Percentiles rank a stretch among this genome's conserved stretches.
These are phyloP conservation scores for Apoderus coryli DNA, from an alignment of 2,888 invertebrate species.

Conservation along the genomic window DNA sequence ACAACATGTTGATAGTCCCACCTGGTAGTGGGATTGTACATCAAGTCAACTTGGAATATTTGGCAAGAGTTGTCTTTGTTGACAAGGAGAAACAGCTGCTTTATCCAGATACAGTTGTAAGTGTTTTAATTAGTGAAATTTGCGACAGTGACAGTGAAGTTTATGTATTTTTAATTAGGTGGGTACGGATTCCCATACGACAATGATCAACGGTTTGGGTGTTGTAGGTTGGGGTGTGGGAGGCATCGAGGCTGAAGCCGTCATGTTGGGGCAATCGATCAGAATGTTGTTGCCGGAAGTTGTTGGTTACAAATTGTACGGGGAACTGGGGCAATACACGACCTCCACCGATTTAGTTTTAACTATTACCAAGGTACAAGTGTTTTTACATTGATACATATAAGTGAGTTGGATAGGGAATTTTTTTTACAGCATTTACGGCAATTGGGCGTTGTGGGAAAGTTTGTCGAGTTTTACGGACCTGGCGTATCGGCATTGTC, in stretches of 20 bases:
- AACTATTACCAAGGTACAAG: slow-evolving; percentile 80
- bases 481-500: slow-evolving; percentile 81
- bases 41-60: slow-evolving; percentile 93
- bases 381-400: background rate
- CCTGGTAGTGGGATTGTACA: slow-evolving; percentile 98
- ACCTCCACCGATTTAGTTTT: slow-evolving; percentile 96
- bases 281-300: slow-evolving; percentile 94
- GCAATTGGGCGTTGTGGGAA: slow-evolving; percentile 90
- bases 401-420: too few species aligned
- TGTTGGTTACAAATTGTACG: slow-evolving; percentile 82
- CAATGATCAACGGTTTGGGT: slow-evolving; percentile 96
- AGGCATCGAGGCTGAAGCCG: slow-evolving; percentile 96
- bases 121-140: too few species aligned
- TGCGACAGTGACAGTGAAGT: too few species aligned
- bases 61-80: slow-evolving; percentile 81
- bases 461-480: slow-evolving; percentile 98
- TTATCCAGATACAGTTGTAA: slow-evolving; percentile 61
- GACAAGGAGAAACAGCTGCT: slow-evolving; percentile 39
- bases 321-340: slow-evolving; percentile 63
- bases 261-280: slow-evolving; percentile 96
- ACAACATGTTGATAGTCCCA: slow-evolving; percentile 94
- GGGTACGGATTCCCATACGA: slow-evolving; percentile 97
- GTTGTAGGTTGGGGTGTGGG: slow-evolving; percentile 95
- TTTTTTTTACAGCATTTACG: slow-evolving; percentile 46
- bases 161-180: slow-evolving; percentile 45